These are phyloP conservation scores for Zenarchopterus dispar DNA, from an alignment of 2,797 vertebrate genomes.

Conservation along the genomic window DNA sequence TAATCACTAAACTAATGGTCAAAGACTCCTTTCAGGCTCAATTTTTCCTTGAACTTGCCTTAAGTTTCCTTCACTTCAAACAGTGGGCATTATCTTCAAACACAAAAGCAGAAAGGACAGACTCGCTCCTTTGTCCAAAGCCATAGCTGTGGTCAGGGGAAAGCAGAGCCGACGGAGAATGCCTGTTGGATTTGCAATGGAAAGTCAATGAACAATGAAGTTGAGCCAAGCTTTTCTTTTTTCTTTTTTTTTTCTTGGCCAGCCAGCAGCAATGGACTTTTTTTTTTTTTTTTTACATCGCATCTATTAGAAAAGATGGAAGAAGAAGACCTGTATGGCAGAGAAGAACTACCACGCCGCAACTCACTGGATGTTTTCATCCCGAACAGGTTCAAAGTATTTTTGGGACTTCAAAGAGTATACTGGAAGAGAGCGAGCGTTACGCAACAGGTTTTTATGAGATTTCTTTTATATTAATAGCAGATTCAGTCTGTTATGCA, in stretches of 20 bases:
- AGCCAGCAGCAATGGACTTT: conserved; percentile 67
- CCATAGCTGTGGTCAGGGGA: conserved; percentile 78
- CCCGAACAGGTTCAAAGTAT: conserved; percentile 72
- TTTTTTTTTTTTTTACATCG: conserved; percentile 41
- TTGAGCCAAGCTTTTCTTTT: conserved; percentile 77
- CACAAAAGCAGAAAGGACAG: conserved; percentile 78
- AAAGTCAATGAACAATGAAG: conserved; percentile 79
- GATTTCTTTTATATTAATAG: conserved; percentile 74
- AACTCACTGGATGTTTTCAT: conserved; percentile 72
- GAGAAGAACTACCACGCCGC: conserved; percentile 63
- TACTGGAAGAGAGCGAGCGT: conserved; percentile 74
- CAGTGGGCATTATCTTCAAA: conserved; percentile 78
- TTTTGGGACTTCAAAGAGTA: conserved; percentile 73
- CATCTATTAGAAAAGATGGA: conserved; percentile 60
- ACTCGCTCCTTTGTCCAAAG: conserved; percentile 76
- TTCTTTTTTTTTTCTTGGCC: conserved; percentile 67
- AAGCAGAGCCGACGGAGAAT: conserved; percentile 75
- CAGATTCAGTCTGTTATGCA: conserved; percentile 74
- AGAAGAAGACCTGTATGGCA: conserved; percentile 53
- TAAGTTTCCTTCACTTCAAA: conserved; percentile 61
- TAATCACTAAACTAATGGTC: conserved; percentile 31
- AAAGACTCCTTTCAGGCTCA: conserved; percentile 45
- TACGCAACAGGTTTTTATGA: conserved; percentile 68
- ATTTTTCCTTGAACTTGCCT: conserved; percentile 59
- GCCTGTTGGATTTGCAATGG: conserved; percentile 80